Percentiles rank a stretch among this genome's conserved stretches.
Evolutionary conservation across 2,113 vertebrate genomes (phyloP).

Genomic region (Rhombomys opimus): DNA sequence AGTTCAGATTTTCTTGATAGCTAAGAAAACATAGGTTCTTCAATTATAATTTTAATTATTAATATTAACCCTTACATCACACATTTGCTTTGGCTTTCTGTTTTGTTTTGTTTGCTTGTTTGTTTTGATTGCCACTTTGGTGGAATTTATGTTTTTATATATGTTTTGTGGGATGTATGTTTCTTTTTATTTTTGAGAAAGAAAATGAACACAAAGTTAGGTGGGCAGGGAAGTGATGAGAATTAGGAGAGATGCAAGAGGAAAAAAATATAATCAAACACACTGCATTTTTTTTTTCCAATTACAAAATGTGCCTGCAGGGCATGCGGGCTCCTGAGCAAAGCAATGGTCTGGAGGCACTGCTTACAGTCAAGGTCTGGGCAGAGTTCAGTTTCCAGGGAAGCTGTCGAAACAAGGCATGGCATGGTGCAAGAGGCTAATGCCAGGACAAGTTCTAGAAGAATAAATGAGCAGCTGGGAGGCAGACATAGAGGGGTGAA

Average conservation of each 20-base stretch:
- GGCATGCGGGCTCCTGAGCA: too few species aligned
- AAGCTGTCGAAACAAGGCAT: neutral
- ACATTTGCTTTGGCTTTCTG: neutral
- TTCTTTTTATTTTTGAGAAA: neutral
- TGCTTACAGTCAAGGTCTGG: neutral
- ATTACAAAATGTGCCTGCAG: neutral
- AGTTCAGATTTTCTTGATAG: too few species aligned
- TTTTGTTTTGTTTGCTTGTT: neutral
- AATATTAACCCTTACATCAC: neutral
- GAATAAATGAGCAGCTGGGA: neutral
- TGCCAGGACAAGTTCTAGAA: neutral
- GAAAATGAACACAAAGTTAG: neutral
- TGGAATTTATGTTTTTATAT: neutral
- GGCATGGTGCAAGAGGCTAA: accelerated
- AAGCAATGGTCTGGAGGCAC: neutral
- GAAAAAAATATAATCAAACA: neutral
- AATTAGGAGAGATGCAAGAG: neutral
- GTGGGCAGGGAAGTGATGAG: neutral
- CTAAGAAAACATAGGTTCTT: neutral
- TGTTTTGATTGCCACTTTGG: neutral
- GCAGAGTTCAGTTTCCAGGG: neutral
- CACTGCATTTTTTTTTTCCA: neutral
- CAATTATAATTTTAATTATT: neutral
- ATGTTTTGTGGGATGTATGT: neutral
- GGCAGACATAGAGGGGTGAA: neutral